Conservation (phyloP, 1,140 invertebrate species). For the Akabosia matsudoensis region DNA sequence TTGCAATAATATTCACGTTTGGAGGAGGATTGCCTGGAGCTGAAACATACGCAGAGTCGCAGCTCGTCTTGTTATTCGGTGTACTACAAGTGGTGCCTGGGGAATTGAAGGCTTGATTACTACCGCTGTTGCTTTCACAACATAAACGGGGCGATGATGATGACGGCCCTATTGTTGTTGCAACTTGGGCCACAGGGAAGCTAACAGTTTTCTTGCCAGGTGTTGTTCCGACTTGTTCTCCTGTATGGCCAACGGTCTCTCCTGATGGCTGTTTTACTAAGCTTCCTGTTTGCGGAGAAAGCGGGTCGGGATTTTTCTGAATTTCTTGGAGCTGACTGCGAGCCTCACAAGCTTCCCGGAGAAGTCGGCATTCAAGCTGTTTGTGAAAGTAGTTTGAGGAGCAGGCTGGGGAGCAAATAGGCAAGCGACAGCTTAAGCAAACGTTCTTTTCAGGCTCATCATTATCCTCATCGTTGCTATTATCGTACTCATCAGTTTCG, state of each 20-base stretch:
- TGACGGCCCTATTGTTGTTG: neutral
- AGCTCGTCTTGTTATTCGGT: neutral
- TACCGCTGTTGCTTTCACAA: neutral
- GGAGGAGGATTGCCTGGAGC: neutral
- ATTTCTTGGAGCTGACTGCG: neutral
- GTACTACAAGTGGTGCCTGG: constrained; percentile 21
- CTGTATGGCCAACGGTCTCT: neutral
- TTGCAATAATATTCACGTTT: neutral
- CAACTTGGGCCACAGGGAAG: no score
- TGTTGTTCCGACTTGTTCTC: neutral
- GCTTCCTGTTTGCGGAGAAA: no score
- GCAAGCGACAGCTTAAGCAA: constrained; percentile 35
- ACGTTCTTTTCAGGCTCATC: constrained; percentile 11
- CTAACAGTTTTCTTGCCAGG: constrained; percentile 2
- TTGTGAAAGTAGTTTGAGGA: constrained; percentile 39
- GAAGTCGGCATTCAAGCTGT: constrained; percentile 39
- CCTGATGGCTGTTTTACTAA: neutral
- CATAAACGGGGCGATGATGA: neutral
- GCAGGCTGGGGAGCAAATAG: constrained; percentile 37
- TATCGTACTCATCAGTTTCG: neutral
- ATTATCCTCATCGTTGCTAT: constrained; percentile 26
- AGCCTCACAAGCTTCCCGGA: constrained; percentile 19
- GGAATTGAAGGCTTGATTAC: constrained; percentile 4
- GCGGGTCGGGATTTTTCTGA: neutral
- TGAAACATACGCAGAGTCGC: no score